Evolutionary conservation across 2,888 invertebrate genomes (phyloP), one percentile per base, ranked within the genome.

Genomic region (Bellardia pandia): DNA sequence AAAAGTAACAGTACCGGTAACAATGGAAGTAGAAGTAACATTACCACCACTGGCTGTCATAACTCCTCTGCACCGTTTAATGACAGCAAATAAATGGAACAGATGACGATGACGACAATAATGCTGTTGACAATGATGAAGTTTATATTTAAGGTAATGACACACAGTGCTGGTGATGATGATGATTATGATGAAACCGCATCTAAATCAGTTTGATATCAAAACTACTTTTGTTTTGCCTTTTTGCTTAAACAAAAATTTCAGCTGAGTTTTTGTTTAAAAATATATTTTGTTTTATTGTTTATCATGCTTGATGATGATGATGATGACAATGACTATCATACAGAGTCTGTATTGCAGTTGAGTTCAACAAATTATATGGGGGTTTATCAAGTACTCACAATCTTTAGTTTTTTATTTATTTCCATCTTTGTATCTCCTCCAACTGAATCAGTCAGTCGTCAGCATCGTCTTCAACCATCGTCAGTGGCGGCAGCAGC

Each of bases 341-440:
- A 62, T 80, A 74, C 48, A 66, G 9, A 23, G 16, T 16, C 9
- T 56, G 23, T 23, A 72, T 86, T 84, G 66, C 53, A 77, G 69
- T 64, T 79, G 53, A 64, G 33, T 82, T 37, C 53, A 86, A 82
- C 82, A 82, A 86, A 82, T 86, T 78, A 72, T 78, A 74, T 82
- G 86, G 82, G 78, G 66, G 74, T 56, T 86, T 82, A 86, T 86
- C 86, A 82, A 77, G 60, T 69, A 45, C 60, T 80, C 60, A 76
- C 69, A 80, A 80, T 78, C 77, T 81, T 64, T 72, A 23, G 23
- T 58, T 58, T 74, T 74, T 79, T 72, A 71, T 74, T 60, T 79
- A 64, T 76, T 75, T 71, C 14, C 62, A 75, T 56, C 69, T 83
- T 85, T 76, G 16, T 72, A 79, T 86, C 84, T 75, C 56, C 82